Evolutionary conservation across 2,888 invertebrate species (phyloP), one percentile per base, ranked within the genome.

Genomic region (Melitaea athalia): DNA sequence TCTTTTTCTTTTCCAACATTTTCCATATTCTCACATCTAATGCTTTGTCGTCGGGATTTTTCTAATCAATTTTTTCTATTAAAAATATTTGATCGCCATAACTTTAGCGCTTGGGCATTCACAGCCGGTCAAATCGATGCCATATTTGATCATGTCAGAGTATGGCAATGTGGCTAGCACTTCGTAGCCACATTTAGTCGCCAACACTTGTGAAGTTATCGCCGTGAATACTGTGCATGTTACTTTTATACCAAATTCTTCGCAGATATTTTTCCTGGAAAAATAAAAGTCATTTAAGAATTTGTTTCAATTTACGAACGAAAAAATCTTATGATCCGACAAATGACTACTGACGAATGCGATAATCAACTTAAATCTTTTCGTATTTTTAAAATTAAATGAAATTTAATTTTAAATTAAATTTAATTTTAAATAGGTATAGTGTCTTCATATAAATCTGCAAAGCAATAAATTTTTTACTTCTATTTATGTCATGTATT

Each of bases 221-320:
- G 91, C 91, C 0, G 91, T 89, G 79, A 88, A 89, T 0, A 89
- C 86, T 0, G 91, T 88, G 0, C 82, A 84, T 0, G 81, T 78
- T 0, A 81, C 88, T 47, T 77, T 59, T 8, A 91, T 75, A 0
- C 81, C 84, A 0, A 87, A 72, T 0, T 85, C 82, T 68, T 79
- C 81, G 74, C 84, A 83, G 0, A 91, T 75, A 0, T 82, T 82
- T 52, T 82, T 78, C 45, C 91, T 91, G 82, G 33, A 64, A 60
- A 45, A 24, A 0, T 8, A 33, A 33, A 31, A 33, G 8, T 17
- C 2, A 17, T 10, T 47, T 47, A n/a, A 47, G n/a, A 14, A 47
- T 12, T 47, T 12, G 12, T 12, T 47, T 12, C 47, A 47, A 12
- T 38, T 38, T 7, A 38, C 38, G 38, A 38, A 5, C 38, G 8